Evolutionary conservation across 2,888 invertebrate genomes (phyloP), one percentile per base, ranked within the genome.

Genomic region (Xylota sylvarum): DNA sequence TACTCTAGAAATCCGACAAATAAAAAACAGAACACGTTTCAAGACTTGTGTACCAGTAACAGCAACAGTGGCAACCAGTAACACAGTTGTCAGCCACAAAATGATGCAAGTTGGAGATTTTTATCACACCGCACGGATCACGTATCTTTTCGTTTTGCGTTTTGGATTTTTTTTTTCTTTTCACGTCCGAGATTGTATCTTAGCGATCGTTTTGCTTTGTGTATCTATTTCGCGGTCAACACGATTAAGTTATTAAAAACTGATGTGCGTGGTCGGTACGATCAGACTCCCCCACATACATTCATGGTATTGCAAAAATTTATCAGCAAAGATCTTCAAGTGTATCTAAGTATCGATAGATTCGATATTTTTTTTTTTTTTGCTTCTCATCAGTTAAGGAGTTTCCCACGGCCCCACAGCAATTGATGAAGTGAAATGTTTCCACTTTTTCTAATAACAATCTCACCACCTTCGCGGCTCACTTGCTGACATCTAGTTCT

Each of bases 71-170:
- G 74, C 84, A 85, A 70, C 52, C 70, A 70, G 86, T 86, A 86
- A 86, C 86, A 86, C 82, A 82, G 82, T 86, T 82, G 86, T 86
- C 86, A 86, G 82, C 48, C 67, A 72, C 64, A 56, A 67, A 86
- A 82, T 86, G 82, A 86, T 86, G 86, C 86, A 86, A 86, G 81
- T 86, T 67, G 32, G 19, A 78, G 82, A 86, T 82, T 77, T 86
- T 73, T 73, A 86, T 86, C 86, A 56, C 60, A 72, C 55, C 46
- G 19, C 82, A 69, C 69, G 86, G 73, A 78, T 77, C 86, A 81
- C 86, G 86, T 86, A 86, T 67, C 81, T 86, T 60, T 80, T 64
- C 35, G n/a, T 14, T 50, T 70, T 48, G 52, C 27, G 32, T 40
- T 62, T 79, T 73, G 30, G 60, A 35, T 58, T 30, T 35, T 37